Evolutionary conservation across 2,113 vertebrate species (phyloP), one percentile per base, ranked within the genome.

Genomic region (Colossoma macropomum): DNA sequence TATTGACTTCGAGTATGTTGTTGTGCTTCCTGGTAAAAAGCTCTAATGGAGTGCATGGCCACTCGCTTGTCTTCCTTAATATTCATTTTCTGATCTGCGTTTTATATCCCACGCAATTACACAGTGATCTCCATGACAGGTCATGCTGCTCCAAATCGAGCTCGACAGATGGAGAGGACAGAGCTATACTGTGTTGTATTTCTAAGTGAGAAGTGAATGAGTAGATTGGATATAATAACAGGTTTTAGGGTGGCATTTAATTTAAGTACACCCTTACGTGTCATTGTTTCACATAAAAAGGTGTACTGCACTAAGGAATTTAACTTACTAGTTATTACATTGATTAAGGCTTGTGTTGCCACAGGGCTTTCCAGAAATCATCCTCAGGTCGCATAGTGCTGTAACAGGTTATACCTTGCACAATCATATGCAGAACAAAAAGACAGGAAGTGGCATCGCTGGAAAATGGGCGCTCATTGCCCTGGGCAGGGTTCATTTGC

Each of bases 11-110:
- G 56, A 66, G 15, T 54, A 66, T 77, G 76, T 72, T 66, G 48
- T 82, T 81, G 52, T 60, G 72, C 32, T 38, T 79, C 68, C 78
- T 79, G 84, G 73, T 75, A 80, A 85, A 82, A 83, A 2, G 62
- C 41, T 83, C 66, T 73, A 82, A 77, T 78, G 56, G 48, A 82
- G 70, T 80, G 81, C 81, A 75, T 77, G 74, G 68, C 73, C 73
- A 77, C 81, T 87, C 79, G 77, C 71, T 59, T 84, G 71, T 70
- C 54, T 50, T 48, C 45, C n/a, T 70, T 77, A 80, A 80, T 80
- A 75, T 77, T 78, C 38, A 85, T 41, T 1, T 75, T 69, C 34
- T 38, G 12, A 69, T 50, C 28, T 73, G 66, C 16, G 32, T 84
- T 80, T 76, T 41, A 73, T 70, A 16, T 34, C n/a, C 17, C 27